Evolutionary conservation across 2,797 vertebrate species (phyloP), one percentile per base, ranked within the genome.

Genomic region (Clarias platycephalus): DNA sequence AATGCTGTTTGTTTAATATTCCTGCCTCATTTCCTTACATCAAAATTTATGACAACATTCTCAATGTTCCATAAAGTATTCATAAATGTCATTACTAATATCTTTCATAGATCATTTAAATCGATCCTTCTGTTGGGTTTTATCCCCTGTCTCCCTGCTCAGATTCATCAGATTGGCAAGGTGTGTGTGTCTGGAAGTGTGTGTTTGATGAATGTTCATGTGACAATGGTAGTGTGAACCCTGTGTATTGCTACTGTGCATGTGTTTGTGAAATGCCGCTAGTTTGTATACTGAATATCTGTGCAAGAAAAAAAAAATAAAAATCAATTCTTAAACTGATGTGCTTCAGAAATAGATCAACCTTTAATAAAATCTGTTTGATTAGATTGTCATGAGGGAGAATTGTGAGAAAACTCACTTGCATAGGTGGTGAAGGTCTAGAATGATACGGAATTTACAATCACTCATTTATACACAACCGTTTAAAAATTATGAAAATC

Each of bases 41-140:
- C 93, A 94, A 94, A 94, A 95, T 95, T 90, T 92, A 95, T 95
- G 94, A 95, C 92, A 94, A 94, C 94, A 94, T 94, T 94, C 92
- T 93, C 93, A 93, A 93, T 93, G 91, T 94, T 92, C 92, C 91
- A 96, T 95, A 92, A 96, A 96, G 94, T 93, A 95, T 95, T 95
- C 94, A 96, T 95, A 95, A 95, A 96, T 95, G 95, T 95, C 95
- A 95, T 95, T 93, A 93, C 93, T 95, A 95, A 95, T 95, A 94
- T 94, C 94, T 93, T 95, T 93, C 92, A 95, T 95, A 95, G 93
- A 95, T 95, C 94, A 95, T 94, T 91, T 93, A 92, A 95, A 95
- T 95, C 94, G 95, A 95, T 96, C 92, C 91, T 66, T 93, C 93
- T 94, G 94, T 91, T 92, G 91, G 91, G 91, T 92, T 94, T 94